These are phyloP conservation scores for Hydractinia echinata DNA, from an alignment of 30 jellyfish, hydroid and myxozoan species.

Conservation along the genomic window DNA sequence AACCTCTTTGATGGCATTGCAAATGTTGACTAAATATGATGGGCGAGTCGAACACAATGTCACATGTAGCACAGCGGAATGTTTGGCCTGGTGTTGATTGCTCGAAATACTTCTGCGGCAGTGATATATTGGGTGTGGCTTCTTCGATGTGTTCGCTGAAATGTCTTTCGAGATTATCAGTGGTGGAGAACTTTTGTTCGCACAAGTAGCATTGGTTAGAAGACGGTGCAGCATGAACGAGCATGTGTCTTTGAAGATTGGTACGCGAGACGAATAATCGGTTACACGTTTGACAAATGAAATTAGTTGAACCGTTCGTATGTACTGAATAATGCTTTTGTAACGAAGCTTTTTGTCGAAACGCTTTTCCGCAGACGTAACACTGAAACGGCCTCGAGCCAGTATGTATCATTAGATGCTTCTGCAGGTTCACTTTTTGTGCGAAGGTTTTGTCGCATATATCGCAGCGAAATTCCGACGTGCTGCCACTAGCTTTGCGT, in stretches of 20 bases:
- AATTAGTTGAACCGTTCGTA: slow-evolving; percentile 32
- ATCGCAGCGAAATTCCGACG: slow-evolving; percentile 33
- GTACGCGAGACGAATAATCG: slow-evolving; percentile 31
- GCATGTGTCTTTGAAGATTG: slow-evolving; percentile 36
- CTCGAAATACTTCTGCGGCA: slow-evolving; percentile 31
- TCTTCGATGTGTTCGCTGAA: slow-evolving; percentile 36
- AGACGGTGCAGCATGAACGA: slow-evolving; percentile 26
- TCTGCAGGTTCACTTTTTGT: slow-evolving; percentile 30
- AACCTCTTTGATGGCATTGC: slow-evolving; percentile 38
- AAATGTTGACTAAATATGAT: slow-evolving; percentile 34
- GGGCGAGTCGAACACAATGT: slow-evolving; percentile 26
- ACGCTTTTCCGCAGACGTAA: slow-evolving; percentile 39
- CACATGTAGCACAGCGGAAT: slow-evolving; percentile 27
- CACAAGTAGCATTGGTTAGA: slow-evolving; percentile 27
- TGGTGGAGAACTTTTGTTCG: slow-evolving; percentile 21
- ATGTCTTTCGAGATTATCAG: slow-evolving; percentile 30
- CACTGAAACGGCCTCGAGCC: slow-evolving; percentile 34
- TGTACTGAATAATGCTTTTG: slow-evolving; percentile 38
- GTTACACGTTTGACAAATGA: slow-evolving; percentile 34
- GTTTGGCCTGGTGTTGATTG: slow-evolving; percentile 32
- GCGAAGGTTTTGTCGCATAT: slow-evolving; percentile 33
- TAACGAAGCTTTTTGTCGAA: slow-evolving; percentile 28
- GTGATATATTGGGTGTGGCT: slow-evolving; percentile 21
- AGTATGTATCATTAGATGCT: slow-evolving; percentile 22
- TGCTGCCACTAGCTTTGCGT: background rate